phyloP scores from a whole-genome alignment of 2,797 vertebrate species.

The Threskiornis aethiopicus region DNA sequence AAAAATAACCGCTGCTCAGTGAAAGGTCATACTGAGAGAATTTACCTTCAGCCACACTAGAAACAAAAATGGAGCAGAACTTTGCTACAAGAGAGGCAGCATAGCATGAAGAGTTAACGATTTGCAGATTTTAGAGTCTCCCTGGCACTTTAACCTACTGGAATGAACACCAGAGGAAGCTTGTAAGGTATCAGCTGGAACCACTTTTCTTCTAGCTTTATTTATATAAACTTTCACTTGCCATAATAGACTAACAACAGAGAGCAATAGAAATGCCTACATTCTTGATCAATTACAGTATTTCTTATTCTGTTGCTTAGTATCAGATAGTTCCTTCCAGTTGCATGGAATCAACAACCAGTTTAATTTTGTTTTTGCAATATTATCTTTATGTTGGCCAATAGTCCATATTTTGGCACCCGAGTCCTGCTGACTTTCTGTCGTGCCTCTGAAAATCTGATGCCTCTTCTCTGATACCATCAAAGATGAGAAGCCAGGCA shows the following conservation, averaged over 20 bases:
- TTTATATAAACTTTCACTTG: background rate
- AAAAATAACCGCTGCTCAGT: slow-evolving; percentile 14
- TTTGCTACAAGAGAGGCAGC: background rate
- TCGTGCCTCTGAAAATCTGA: background rate
- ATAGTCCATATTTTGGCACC: background rate
- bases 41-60: background rate
- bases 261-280: background rate
- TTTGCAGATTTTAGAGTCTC: background rate
- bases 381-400: background rate
- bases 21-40: background rate
- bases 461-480: background rate
- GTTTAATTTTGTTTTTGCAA: background rate
- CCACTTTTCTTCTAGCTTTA: background rate
- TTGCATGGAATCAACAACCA: background rate
- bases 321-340: background rate
- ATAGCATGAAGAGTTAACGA: background rate
- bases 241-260: background rate
- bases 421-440: background rate
- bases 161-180: background rate
- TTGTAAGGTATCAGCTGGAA: background rate
- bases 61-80: background rate
- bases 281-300: background rate
- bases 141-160: background rate
- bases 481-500: background rate
- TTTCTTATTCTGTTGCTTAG: background rate